Base-by-base conservation (phyloP, 2,888 invertebrate species). In the Coleophora deauratella region DNA sequence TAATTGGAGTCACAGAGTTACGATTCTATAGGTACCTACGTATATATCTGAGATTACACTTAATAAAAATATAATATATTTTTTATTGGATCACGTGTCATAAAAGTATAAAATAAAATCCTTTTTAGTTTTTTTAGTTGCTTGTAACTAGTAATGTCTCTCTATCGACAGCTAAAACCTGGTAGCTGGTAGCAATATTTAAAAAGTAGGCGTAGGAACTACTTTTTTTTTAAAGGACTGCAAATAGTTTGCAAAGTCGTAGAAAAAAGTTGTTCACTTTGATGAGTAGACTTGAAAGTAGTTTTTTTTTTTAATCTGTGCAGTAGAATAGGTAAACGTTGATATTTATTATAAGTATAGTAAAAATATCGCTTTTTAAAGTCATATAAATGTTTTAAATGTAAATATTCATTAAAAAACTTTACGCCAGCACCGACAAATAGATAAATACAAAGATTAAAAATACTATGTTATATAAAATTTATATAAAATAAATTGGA, bases 1-100 rank as follows among this genome's bases (percentile, higher is more conserved):
- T 55, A 57, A 54, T 59, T 49, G 45, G 37, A 28, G 42, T 51
- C 45, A 53, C 48, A 49, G 47, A 59, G 51, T 41, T 59, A 56
- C 50, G 52, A 54, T 47, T 46, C 46, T n/a, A 38, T n/a, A 31
- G 10, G 11, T n/a, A 31, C 11, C 9, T 31, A 8, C 4, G 3
- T n/a, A 31, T 1, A 31, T 31, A 31, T 2, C 7, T 31, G 4
- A 7, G 4, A 11, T 28, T 9, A 28, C 9, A 2, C 1, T 1
- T 2, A 28, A 8, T 1, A 2, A 9, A 10, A 9, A 2, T 1
- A 28, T 28, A 2, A 28, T 9, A 10, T 1, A 9, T 28, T 9
- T 9, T 8, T 28, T 9, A 28, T 8, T 28, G 10, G 9, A 28
- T 10, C 10, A 28, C 9, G 28, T 8, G 6, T 6, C 28, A 9